Evolutionary conservation across 2,113 vertebrate genomes (phyloP).

Genomic region (Sporophila hypoxantha): DNA sequence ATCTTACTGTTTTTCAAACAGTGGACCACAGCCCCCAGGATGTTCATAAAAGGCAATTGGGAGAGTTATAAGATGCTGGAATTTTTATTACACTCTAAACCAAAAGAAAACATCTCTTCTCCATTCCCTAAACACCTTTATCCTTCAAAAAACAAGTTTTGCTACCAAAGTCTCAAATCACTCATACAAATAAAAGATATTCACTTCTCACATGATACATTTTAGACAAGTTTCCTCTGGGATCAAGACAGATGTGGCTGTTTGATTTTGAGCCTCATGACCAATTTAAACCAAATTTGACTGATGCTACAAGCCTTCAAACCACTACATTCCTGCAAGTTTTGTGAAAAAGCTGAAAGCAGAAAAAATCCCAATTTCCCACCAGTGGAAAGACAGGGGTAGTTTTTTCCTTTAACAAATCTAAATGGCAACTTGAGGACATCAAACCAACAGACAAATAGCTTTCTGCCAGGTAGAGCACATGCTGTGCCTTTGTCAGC

Average conservation of each 20-base stretch:
- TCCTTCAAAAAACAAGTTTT: slow-evolving; percentile 3
- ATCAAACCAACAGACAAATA: neutral
- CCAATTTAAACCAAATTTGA: neutral
- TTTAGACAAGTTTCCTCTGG: neutral
- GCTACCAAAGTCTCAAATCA: neutral
- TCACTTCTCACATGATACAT: neutral
- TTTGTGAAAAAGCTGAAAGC: neutral
- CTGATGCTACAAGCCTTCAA: neutral
- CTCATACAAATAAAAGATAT: neutral
- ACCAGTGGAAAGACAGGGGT: neutral
- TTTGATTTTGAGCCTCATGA: neutral
- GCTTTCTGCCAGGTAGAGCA: neutral
- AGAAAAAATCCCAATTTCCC: neutral
- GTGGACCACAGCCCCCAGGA: slow-evolving; percentile 5
- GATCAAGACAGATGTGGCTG: neutral
- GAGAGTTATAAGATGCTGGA: slow-evolving; percentile 9
- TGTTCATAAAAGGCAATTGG: slow-evolving; percentile 8
- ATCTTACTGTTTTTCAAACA: neutral
- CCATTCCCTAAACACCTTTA: neutral
- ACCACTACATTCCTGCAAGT: neutral
- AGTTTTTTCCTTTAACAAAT: neutral
- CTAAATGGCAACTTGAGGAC: neutral
- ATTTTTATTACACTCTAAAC: slow-evolving; percentile 26
- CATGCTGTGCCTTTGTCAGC: neutral
- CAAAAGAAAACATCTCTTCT: neutral